These are phyloP conservation scores for Shinisaurus crocodilurus DNA, from an alignment of 2,113 vertebrate species.

Conservation along the genomic window DNA sequence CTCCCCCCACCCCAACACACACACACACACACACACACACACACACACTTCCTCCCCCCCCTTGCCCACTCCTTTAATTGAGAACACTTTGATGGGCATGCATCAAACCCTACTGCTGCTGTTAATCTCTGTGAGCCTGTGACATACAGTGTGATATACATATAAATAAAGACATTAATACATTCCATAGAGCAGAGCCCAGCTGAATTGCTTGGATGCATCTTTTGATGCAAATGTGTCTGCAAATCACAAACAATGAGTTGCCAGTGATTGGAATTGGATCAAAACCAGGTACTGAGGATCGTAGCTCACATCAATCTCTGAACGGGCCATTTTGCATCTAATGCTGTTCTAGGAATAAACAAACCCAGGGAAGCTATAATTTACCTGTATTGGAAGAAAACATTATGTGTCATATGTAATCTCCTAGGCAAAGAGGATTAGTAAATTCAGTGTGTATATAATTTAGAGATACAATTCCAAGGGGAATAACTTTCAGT, in stretches of 20 bases:
- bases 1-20: too few relatives aligned
- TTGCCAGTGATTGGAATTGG: neutral
- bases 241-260: neutral
- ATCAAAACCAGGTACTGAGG: neutral
- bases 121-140: neutral
- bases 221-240: neutral
- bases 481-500: slow-evolving; percentile 29
- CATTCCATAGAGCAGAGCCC: neutral
- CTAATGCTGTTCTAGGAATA: neutral
- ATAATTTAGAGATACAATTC: slow-evolving; percentile 36
- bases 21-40: too few relatives aligned
- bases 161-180: neutral
- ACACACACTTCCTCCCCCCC: too few relatives aligned
- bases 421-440: slow-evolving; percentile 30
- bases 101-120: neutral
- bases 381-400: neutral
- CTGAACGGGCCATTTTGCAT: neutral
- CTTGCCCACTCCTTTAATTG: too few relatives aligned
- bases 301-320: neutral
- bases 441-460: slow-evolving; percentile 17
- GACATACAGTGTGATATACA: neutral
- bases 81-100: neutral
- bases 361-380: neutral
- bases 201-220: neutral
- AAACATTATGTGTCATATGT: slow-evolving; percentile 20